Evolutionary conservation across 1,140 invertebrate species (phyloP), one percentile per base, ranked within the genome.

Genomic region (Oscheius sp.): DNA sequence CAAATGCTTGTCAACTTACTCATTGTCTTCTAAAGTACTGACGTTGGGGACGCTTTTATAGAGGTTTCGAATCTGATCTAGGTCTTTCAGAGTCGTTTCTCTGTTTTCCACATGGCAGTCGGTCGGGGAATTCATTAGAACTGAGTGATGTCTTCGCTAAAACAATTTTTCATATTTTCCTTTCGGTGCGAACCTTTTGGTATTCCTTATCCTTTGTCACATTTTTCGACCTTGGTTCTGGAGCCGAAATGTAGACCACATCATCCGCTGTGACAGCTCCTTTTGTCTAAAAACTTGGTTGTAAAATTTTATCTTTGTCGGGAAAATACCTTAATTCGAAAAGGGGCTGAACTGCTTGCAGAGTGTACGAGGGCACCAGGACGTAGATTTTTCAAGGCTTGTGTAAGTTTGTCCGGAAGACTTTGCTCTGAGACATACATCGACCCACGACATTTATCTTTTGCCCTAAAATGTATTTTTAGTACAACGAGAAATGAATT

Each of bases 21-120:
- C 35, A 55, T 35, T 49, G 36, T 65, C 66, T 34, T 68, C 66
- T 15, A 68, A 29, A n/a, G 66, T 61, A 23, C 26, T 32, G 28
- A 68, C 46, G 2, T 68, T 68, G 13, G 66, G 66, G 7, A 49
- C 29, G 28, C 66, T 68, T 49, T 28, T 67, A 49, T 68, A 68
- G 3, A 68, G 32, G 23, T 58, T 49, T 68, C 66, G 45, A 20
- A 68, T 68, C 32, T 68, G 66, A 0, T 68, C 66, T n/a, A 68
- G 26, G 31, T 68, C 66, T 34, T 68, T 68, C 4, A 68, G 66
- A 18, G 66, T 58, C 29, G 66, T 34, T 26, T 68, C 66, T n/a
- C 38, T 49, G 20, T 42, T 26, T 31, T 68, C 32, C 18, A 49
- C 66, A 32, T 36, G 61, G 31, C 7, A n/a, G 15, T 63, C 61